phyloP scores from a whole-genome alignment of 2,888 invertebrate genomes.

The Agonopterix heracliana region DNA sequence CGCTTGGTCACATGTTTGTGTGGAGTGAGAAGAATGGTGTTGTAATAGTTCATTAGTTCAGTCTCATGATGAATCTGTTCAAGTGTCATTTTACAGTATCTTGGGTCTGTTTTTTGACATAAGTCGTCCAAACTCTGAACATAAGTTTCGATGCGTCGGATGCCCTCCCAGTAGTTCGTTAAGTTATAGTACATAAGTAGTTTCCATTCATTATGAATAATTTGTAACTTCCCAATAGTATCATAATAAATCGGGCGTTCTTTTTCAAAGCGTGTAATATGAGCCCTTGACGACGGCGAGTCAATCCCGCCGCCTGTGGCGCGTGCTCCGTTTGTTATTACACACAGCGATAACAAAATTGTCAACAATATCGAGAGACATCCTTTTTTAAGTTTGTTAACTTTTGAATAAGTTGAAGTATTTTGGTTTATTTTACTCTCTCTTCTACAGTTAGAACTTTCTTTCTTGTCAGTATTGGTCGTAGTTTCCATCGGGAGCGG shows the following conservation, averaged over 20 bases:
- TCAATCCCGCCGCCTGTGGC: no score
- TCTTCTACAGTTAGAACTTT: neutral
- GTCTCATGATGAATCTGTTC: neutral
- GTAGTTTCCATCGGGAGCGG: neutral
- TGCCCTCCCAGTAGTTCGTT: conserved; percentile 10
- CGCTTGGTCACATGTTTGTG: neutral
- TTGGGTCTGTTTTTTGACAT: neutral
- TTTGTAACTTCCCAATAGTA: conserved; percentile 4
- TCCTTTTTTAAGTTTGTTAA: neutral
- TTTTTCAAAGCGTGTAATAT: conserved; percentile 6
- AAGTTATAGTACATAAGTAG: conserved; percentile 13
- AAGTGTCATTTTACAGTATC: neutral
- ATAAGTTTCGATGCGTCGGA: neutral
- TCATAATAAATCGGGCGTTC: neutral
- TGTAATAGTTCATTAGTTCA: neutral
- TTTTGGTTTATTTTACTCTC: neutral
- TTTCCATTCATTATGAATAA: conserved; percentile 15
- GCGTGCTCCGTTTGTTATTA: neutral
- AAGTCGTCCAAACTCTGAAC: neutral
- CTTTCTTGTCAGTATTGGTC: conserved; percentile 1
- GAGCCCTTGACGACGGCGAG: conserved; percentile 2
- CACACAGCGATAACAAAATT: neutral
- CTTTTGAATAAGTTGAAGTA: neutral
- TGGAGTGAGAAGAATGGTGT: neutral
- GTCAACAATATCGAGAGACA: neutral